phyloP scores from a whole-genome alignment of 2,888 invertebrate genomes.

The Mallateleia sp. region DNA sequence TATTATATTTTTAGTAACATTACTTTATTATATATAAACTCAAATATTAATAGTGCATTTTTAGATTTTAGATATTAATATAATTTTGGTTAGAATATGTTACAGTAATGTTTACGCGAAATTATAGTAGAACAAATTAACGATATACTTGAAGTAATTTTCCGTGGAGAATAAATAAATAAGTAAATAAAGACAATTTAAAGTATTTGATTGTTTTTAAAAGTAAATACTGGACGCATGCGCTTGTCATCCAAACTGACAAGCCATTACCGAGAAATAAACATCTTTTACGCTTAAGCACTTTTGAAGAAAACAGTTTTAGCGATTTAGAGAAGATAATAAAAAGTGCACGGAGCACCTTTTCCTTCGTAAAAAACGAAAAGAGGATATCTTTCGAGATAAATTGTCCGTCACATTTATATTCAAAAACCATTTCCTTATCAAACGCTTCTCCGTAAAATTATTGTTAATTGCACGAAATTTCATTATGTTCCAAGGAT shows the following conservation, averaged over 20 bases:
- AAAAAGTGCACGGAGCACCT: constrained; percentile 7
- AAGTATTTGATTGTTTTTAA: constrained; percentile 14
- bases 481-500: constrained; percentile 19
- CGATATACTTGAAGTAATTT: too few relatives aligned
- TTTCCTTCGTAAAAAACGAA: neutral
- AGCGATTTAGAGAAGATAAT: constrained; percentile 23
- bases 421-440: constrained; percentile 7
- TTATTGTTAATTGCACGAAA: constrained; percentile 23
- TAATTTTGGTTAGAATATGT: too few relatives aligned
- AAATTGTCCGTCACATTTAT: too few relatives aligned
- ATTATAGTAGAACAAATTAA: too few relatives aligned
- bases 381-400: neutral
- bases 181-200: too few relatives aligned
- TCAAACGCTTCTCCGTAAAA: neutral
- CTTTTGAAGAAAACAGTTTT: constrained; percentile 21
- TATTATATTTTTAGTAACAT: too few relatives aligned
- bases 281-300: constrained; percentile 38
- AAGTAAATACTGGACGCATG: neutral
- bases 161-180: too few relatives aligned
- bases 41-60: too few relatives aligned
- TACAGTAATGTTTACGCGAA: too few relatives aligned
- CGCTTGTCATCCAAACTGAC: constrained; percentile 16
- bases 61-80: too few relatives aligned
- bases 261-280: constrained; percentile 27
- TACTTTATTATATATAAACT: too few relatives aligned